Percentiles rank a stretch among this genome's conserved stretches.
phyloP scores from a whole-genome alignment of 30 jellyfish, hydroid and myxozoan genomes.

The Rhopilema esculentum region DNA sequence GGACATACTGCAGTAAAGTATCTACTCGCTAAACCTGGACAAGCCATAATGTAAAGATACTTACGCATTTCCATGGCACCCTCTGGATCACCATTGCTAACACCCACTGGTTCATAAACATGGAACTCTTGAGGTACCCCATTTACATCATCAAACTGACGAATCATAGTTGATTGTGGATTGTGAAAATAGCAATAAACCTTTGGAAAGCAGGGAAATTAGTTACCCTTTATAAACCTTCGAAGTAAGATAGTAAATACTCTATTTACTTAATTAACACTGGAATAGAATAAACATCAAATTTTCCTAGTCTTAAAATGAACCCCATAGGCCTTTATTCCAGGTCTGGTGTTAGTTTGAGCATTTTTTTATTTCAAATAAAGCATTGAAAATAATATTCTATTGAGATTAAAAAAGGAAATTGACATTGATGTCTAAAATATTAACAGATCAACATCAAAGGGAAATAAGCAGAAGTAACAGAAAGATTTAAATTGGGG shows the following conservation, averaged over 20 bases:
- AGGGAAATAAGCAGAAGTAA: too few relatives aligned
- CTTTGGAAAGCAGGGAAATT: background rate
- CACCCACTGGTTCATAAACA: constrained; percentile 54
- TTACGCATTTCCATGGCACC: constrained; percentile 88
- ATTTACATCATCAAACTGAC: constrained; percentile 34
- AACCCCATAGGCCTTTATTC: too few relatives aligned
- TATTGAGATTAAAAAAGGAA: too few relatives aligned
- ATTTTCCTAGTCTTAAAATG: too few relatives aligned
- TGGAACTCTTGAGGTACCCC: constrained; percentile 61
- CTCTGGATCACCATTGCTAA: constrained; percentile 79
- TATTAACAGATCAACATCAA: too few relatives aligned
- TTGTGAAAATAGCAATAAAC: constrained; percentile 64
- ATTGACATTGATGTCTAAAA: too few relatives aligned
- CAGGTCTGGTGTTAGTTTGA: too few relatives aligned
- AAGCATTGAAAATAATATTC: too few relatives aligned
- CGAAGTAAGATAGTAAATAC: background rate
- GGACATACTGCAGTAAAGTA: background rate
- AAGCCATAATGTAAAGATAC: background rate
- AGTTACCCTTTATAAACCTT: too few relatives aligned
- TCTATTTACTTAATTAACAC: background rate
- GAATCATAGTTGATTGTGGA: constrained; percentile 49
- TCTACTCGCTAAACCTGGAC: background rate
- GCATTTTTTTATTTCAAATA: too few relatives aligned
- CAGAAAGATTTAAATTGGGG: too few relatives aligned
- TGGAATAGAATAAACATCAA: background rate